Base-by-base conservation (phyloP, 2,888 invertebrate genomes). In the Ochropacha duplaris region DNA sequence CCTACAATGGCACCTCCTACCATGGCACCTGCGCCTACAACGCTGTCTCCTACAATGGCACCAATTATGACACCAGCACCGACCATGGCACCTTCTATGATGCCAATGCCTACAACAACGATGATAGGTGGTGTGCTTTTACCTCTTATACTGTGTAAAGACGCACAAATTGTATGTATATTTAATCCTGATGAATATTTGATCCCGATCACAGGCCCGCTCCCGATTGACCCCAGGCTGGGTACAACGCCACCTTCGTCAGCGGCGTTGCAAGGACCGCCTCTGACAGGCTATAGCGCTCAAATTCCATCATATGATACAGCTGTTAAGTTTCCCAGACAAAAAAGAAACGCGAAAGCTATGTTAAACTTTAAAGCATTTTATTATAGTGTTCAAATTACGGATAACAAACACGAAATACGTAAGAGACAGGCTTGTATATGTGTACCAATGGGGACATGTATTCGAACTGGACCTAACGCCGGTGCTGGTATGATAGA, bases 401-500 rank as follows among this genome's bases (percentile, higher is more conserved):
- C 57, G 44, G 62, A 59, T 22, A 59, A 59, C 12, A 66, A 65
- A 22, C 90, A 90, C 65, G 69, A 59, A 31, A 87, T 87, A 55
- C 68, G 70, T 24, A 92, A 92, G 68, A 81, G 92, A 62, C 90
- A 91, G 72, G 87, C 84, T 63, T 92, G 92, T 66, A 76, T 74
- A 39, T 93, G 93, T 72, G 90, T 91, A 2, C 62, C 86, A 1
- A 62, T 83, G 31, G 87, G 92, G 19, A 86, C 86, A 6, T 93
- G 93, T 69, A 71, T 78, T 39, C 74, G 64, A 39, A 61, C 64
- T 16, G 72, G 70, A 14, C 69, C 76, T 5, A 86, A 85, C 55
- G 57, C 88, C 68, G 95, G 94, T 24, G 92, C 91, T 59, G 94
- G 94, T 19, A 81, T 94, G 78, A 93, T 95, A 54, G 95, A 95